These are phyloP conservation scores for Falco concolor DNA, from an alignment of 2,797 vertebrate species.

Conservation along the genomic window DNA sequence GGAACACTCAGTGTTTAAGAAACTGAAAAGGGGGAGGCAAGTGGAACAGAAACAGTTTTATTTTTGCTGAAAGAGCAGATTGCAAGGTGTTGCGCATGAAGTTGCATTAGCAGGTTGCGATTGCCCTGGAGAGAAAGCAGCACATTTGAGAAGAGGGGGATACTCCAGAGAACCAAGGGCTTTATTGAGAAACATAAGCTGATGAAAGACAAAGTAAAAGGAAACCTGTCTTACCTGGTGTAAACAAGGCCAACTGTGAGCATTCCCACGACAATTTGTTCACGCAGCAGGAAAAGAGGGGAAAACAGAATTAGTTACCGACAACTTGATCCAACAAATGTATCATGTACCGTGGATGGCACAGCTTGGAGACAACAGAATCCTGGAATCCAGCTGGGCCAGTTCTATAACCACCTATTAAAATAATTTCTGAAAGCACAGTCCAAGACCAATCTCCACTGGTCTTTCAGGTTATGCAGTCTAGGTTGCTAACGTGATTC, in stretches of 20 bases:
- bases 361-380: background rate
- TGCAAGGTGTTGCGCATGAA: background rate
- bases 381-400: conserved; percentile 18
- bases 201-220: conserved; percentile 74
- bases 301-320: conserved; percentile 18
- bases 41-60: background rate
- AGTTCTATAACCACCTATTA: conserved; percentile 2
- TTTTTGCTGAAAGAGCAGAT: background rate
- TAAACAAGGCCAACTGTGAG: conserved; percentile 94
- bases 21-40: background rate
- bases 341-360: background rate
- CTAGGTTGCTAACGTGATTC: background rate
- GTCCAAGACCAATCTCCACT: background rate
- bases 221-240: conserved; percentile 87
- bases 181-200: conserved; percentile 65
- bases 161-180: conserved; percentile 43
- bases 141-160: background rate
- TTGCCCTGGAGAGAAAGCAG: conserved; percentile 9
- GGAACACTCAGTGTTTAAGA: background rate
- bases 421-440: background rate
- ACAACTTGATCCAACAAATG: background rate
- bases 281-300: conserved; percentile 8
- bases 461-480: background rate
- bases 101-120: background rate
- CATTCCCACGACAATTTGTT: conserved; percentile 56